phyloP scores from a whole-genome alignment of 1,140 invertebrate genomes.

The Alviniconcha marisindica region DNA sequence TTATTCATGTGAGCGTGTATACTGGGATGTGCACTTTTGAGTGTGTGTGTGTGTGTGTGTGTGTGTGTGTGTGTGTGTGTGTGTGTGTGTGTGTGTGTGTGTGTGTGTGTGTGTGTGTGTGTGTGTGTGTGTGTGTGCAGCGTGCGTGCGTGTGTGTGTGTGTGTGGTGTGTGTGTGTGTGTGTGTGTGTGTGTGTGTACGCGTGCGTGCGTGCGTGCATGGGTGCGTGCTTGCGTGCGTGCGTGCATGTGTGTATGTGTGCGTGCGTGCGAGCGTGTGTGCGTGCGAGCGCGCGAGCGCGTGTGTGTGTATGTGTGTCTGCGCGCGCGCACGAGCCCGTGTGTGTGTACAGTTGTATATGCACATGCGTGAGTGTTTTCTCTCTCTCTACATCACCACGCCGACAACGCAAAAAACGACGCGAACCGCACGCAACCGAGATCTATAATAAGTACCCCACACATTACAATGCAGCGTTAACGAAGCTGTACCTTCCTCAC shows the following conservation, averaged over 20 bases:
- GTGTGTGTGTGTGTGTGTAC: neutral
- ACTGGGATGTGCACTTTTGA: neutral
- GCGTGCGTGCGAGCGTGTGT: neutral
- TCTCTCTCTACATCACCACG: no score
- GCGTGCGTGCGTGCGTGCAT: neutral
- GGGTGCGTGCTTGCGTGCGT: neutral
- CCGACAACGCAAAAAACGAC: no score
- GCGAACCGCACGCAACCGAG: no score
- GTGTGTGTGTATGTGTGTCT: neutral
- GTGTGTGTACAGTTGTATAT: neutral
- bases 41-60: neutral
- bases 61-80: slow-evolving; percentile 1
- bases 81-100: slow-evolving; percentile 8
- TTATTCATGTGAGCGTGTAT: neutral
- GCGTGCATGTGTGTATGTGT: neutral
- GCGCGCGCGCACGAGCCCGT: neutral
- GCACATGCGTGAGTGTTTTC: neutral
- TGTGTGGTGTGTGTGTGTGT: neutral
- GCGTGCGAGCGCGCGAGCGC: neutral
- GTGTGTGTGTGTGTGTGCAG: slow-evolving; percentile 6
- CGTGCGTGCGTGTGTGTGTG: neutral
- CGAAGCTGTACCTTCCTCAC: no score
- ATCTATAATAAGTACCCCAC: no score
- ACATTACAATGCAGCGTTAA: no score
- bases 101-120: neutral